Evolutionary conservation across 2,113 vertebrate genomes (phyloP).

Genomic region (Macquaria australasica): DNA sequence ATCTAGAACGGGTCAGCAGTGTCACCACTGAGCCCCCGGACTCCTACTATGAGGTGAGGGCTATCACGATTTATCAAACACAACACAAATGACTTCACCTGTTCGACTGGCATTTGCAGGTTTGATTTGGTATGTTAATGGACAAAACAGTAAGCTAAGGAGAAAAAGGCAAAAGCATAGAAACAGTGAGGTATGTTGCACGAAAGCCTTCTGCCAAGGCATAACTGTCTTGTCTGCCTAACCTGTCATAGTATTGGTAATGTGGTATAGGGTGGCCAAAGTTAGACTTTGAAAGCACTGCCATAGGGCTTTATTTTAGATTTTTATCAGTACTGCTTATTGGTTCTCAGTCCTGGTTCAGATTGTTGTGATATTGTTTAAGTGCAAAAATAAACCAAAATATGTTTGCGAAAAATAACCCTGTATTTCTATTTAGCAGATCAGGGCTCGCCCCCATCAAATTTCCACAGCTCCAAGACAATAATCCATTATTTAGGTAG

Average conservation of each 20-base stretch:
- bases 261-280: too few relatives aligned
- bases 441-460: too few relatives aligned
- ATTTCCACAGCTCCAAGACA: too few relatives aligned
- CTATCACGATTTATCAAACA: background rate
- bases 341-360: background rate
- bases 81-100: background rate
- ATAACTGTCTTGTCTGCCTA: too few relatives aligned
- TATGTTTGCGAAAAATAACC: background rate
- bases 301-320: too few relatives aligned
- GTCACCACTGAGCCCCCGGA: slow-evolving; percentile 87
- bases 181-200: too few relatives aligned
- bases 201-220: too few relatives aligned
- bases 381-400: background rate
- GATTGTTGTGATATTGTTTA: background rate
- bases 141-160: background rate
- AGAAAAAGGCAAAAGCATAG: too few relatives aligned
- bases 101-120: background rate
- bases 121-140: background rate
- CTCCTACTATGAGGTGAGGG: slow-evolving; percentile 90
- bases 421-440: too few relatives aligned
- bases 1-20: slow-evolving; percentile 82
- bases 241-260: too few relatives aligned
- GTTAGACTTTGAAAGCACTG: too few relatives aligned
- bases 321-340: background rate
- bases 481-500: too few relatives aligned